Conservation (phyloP, 2,888 invertebrate genomes). For the Gerris lacustris region DNA sequence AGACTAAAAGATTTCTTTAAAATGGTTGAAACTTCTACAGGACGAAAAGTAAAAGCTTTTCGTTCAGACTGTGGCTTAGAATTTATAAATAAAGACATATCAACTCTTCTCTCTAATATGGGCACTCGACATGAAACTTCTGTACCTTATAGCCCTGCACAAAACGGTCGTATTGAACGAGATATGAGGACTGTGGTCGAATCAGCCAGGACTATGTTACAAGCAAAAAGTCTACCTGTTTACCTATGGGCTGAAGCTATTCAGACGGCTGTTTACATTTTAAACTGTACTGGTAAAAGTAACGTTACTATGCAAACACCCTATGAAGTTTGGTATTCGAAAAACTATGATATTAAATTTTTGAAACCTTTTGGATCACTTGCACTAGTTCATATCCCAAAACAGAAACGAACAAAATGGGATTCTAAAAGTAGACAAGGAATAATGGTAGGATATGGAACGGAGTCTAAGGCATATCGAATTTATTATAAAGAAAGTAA, state of each 20-base stretch:
- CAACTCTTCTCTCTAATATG: conserved; percentile 23
- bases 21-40: conserved; percentile 18
- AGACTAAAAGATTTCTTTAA: conserved; percentile 1
- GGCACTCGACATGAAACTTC: conserved; percentile 15
- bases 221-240: conserved; percentile 15
- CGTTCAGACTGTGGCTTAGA: conserved; percentile 32
- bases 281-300: conserved; percentile 9
- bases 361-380: conserved; percentile 10
- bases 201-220: conserved; percentile 18
- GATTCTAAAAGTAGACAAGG: conserved; percentile 12
- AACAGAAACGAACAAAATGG: conserved; percentile 13
- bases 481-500: background rate
- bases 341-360: conserved; percentile 2
- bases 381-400: conserved; percentile 10
- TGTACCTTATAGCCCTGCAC: conserved; percentile 17
- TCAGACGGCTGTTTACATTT: background rate
- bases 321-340: conserved; percentile 30
- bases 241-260: conserved; percentile 20
- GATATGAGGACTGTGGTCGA: conserved; percentile 22
- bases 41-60: conserved; percentile 30
- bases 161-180: conserved; percentile 18
- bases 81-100: conserved; percentile 30
- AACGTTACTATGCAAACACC: conserved; percentile 29
- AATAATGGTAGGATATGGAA: conserved; percentile 13
- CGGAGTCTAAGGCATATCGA: background rate